A percentile compares a stretch with the other conserved stretches of the same genome.
These are phyloP conservation scores for Atethmia centrago DNA, from an alignment of 2,888 invertebrate genomes.

Conservation along the genomic window DNA sequence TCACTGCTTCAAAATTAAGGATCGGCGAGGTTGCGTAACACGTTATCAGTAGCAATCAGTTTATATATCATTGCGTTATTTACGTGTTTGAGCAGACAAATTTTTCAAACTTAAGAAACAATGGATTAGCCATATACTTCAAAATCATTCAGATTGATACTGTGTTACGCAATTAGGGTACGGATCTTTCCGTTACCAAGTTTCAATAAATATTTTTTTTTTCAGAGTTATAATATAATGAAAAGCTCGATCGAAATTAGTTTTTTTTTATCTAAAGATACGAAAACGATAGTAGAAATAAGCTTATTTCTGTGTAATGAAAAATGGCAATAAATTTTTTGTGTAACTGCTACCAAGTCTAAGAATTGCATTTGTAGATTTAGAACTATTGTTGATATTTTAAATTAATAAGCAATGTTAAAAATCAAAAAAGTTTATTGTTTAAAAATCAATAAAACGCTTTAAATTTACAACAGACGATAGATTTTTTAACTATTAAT, in stretches of 20 bases:
- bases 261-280: neutral
- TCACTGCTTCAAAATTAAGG: neutral
- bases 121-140: too few relatives aligned
- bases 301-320: neutral
- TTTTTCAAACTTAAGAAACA: too few relatives aligned
- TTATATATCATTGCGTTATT: too few relatives aligned
- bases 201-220: neutral
- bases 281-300: neutral
- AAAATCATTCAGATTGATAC: too few relatives aligned
- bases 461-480: conserved; percentile 76
- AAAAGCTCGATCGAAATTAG: neutral
- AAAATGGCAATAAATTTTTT: conserved; percentile 1
- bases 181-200: neutral
- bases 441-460: conserved; percentile 72
- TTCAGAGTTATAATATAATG: neutral
- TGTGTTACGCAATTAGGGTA: too few relatives aligned
- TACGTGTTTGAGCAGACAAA: too few relatives aligned
- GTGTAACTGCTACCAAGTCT: neutral
- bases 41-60: too few relatives aligned
- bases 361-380: conserved; percentile 16
- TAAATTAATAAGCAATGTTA: conserved; percentile 34
- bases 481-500: conserved; percentile 75
- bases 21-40: too few relatives aligned
- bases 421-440: conserved; percentile 63
- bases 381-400: conserved; percentile 1